Base-by-base conservation (phyloP, 2,888 invertebrate genomes). In the Saturnia japonica region DNA sequence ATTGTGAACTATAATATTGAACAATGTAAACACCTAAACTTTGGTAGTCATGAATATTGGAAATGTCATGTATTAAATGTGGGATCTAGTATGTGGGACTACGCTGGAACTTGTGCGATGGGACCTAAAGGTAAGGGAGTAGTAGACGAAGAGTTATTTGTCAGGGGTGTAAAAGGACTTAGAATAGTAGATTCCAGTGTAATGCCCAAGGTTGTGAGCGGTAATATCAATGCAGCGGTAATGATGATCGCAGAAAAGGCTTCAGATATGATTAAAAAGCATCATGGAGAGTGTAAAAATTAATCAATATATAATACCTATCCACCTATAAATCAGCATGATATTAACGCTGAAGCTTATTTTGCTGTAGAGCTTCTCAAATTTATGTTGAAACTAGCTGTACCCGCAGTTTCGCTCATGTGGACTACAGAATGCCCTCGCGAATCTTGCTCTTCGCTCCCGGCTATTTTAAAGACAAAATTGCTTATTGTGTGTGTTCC, bases 151-250 rank as follows among this genome's bases (percentile, higher is more conserved):
- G 95, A 0, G 86, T 96, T 0, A 85, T 91, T 43, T 43, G 43
- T 43, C 43, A 43, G 43, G 43, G 43, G 43, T 43, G 43, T 43
- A 43, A 43, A 7, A 71, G 87, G 93, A 9, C 83, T 96, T 4
- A 85, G 96, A 68, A 95, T 96, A 0, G 95, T 95, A 19, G 96
- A 96, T 75, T 95, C 95, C 0, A 95, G 95, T 73, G 89, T 96
- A 42, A 96, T 96, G 94, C 96, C 96, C 0, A 86, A 87, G 25
- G 94, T 95, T 0, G 86, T 91, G 0, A 94, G 95, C 8, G 95
- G 95, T 0, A 95, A 95, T 77, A 95, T 95, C 1, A 94, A 95
- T 75, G 95, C 95, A 0, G 94, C 95, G 95, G 43, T 43, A 43
- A 43, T 43, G 43, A 43, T 96, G 95, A 95, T 95, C 14, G 96